phyloP scores from a whole-genome alignment of 2,797 vertebrate species.

The Brachyrhaphis roseni region DNA sequence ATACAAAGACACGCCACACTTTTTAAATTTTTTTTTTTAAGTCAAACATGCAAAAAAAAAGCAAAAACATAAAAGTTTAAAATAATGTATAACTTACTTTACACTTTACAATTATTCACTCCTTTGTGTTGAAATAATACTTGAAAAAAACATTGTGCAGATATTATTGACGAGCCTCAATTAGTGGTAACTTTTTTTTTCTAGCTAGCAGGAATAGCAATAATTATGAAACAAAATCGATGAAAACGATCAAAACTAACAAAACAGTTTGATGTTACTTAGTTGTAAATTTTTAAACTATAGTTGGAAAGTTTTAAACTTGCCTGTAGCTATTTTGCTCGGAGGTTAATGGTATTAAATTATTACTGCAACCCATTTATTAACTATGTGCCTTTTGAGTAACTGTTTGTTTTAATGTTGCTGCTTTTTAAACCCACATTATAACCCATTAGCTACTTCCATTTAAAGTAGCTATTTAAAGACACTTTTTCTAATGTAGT shows the following conservation, averaged over 20 bases:
- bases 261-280: background rate
- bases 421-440: background rate
- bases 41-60: background rate
- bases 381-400: background rate
- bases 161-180: too few species aligned
- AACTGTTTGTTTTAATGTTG: background rate
- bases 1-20: background rate
- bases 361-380: background rate
- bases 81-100: background rate
- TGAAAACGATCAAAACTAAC: background rate
- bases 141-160: too few species aligned
- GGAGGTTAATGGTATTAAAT: background rate
- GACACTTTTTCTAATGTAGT: background rate
- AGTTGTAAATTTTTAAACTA: background rate
- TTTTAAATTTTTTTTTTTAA: background rate
- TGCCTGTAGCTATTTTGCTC: background rate
- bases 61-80: background rate
- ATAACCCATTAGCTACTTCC: background rate
- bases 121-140: background rate
- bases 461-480: too few species aligned
- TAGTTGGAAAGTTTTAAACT: background rate
- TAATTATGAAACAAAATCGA: background rate
- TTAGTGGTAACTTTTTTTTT: background rate
- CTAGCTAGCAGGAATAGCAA: background rate
- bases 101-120: background rate